A percentile compares a stretch with the other conserved stretches of the same genome.
phyloP scores from a whole-genome alignment of 2,888 invertebrate species.

The Julus scanicus region DNA sequence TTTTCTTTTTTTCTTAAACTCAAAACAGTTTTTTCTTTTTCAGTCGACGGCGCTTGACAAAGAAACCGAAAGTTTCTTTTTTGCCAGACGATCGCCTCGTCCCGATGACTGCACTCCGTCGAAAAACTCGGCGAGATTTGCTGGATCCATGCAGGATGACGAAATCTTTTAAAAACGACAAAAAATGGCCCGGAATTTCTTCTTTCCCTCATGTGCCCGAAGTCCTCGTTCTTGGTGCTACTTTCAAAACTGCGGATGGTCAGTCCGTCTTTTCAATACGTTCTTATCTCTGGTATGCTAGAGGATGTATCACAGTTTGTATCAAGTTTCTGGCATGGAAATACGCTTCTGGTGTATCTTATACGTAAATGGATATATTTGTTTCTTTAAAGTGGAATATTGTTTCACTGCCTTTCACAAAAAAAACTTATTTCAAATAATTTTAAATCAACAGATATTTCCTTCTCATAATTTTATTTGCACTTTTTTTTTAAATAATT shows the following conservation, averaged over 20 bases:
- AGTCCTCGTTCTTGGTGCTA: background rate
- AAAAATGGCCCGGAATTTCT: background rate
- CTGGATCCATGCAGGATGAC: conserved; percentile 7
- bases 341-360: too few relatives aligned
- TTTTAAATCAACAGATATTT: too few relatives aligned
- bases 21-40: conserved; percentile 12
- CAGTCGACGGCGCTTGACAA: conserved; percentile 59
- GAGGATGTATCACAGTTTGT: background rate
- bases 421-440: too few relatives aligned
- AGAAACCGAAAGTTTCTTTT: conserved; percentile 56
- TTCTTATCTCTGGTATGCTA: background rate
- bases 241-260: background rate
- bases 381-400: too few relatives aligned
- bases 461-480: too few relatives aligned
- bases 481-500: too few relatives aligned
- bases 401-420: too few relatives aligned
- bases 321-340: too few relatives aligned
- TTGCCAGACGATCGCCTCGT: conserved; percentile 55
- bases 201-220: background rate
- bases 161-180: conserved; percentile 23
- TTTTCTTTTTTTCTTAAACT: background rate
- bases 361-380: too few relatives aligned
- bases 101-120: conserved; percentile 53
- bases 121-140: background rate
- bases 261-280: background rate